Base-by-base conservation (phyloP, 2,113 vertebrate genomes). In the Willisornis vidua region DNA sequence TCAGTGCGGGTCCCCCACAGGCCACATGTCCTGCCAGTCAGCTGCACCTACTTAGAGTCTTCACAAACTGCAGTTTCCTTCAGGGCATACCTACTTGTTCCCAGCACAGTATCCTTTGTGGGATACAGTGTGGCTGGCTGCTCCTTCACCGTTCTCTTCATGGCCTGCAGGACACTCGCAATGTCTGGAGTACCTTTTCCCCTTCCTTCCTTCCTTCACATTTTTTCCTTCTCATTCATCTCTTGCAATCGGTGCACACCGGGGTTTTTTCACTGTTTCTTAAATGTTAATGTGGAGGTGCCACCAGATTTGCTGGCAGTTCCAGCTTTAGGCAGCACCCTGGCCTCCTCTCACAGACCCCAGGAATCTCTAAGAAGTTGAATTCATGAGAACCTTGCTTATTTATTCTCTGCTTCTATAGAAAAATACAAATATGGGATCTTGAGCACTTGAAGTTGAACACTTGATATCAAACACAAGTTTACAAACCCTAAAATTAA, bases 61-160 rank as follows among this genome's bases (percentile, higher is more conserved):
- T 15, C n/a, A 43, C 8, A 37, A 29, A 37, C 39, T 62, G 6
- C 39, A 59, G 11, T 28, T 90, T 85, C 29, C 7, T 71, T 83
- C 3, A 31, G 35, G 22, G 19, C 6, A 2, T 29, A 7, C 20
- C 4, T 25, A 0, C 22, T 12, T 55, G 28, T 12, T 52, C 5
- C 23, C 26, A 63, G n/a, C 3, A 3, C 12, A 45, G 51, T 3
- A 20, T 58, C 9, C 6, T 16, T 7, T 5, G 0, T 48, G 19
- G 28, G 18, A 35, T 31, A 7, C 20, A 37, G 3, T 24, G 14
- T 14, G 55, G 17, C 4, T 7, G 1, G 57, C 8, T 28, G 14
- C 12, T 81, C 10, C 10, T n/a, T 5, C 2, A 0, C 31, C 13
- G 13, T 75, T 54, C 9, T 62, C 6, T 49, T 6, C 2, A 2